Evolutionary conservation across 1,140 invertebrate genomes (phyloP).

Genomic region (Megalopta genalis): DNA sequence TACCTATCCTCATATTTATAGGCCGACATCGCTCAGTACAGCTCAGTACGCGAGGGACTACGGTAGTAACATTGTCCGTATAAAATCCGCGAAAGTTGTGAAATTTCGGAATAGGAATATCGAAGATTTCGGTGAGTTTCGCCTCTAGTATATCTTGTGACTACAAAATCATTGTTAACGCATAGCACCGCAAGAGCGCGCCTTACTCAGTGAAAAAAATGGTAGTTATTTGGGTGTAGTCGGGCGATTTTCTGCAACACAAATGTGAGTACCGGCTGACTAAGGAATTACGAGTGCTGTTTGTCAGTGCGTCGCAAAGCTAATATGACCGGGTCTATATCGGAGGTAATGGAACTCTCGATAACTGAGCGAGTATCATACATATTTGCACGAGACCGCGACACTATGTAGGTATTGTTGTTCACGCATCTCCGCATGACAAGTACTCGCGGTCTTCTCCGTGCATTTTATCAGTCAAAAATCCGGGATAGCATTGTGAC

Average conservation of each 20-base stretch:
- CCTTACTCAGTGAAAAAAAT: slow-evolving; percentile 70
- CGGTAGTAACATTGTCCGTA: too few species aligned
- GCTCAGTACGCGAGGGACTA: too few species aligned
- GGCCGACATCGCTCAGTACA: too few species aligned
- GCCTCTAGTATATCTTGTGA: too few species aligned
- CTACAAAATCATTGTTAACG: slow-evolving; percentile 23
- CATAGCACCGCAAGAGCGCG: slow-evolving; percentile 67
- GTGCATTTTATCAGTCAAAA: slow-evolving; percentile 61
- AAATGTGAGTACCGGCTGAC: slow-evolving; percentile 74
- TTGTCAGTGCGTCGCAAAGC: slow-evolving; percentile 55
- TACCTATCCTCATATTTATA: too few species aligned
- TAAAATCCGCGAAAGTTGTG: too few species aligned
- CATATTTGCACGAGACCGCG: slow-evolving; percentile 41
- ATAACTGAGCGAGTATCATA: slow-evolving; percentile 52
- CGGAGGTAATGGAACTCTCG: slow-evolving; percentile 47
- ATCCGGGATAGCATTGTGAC: slow-evolving; percentile 44
- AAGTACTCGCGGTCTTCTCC: slow-evolving; percentile 41
- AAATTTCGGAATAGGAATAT: too few species aligned
- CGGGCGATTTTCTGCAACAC: slow-evolving; percentile 71
- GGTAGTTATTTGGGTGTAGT: slow-evolving; percentile 79
- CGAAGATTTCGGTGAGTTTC: too few species aligned
- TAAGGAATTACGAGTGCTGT: slow-evolving; percentile 64
- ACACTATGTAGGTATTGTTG: slow-evolving; percentile 59
- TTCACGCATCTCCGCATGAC: slow-evolving; percentile 66
- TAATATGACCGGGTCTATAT: slow-evolving; percentile 61